Percentiles rank a stretch among this genome's conserved stretches.
Conservation (phyloP, 2,113 vertebrate species). For the Phrynosoma platyrhinos region DNA sequence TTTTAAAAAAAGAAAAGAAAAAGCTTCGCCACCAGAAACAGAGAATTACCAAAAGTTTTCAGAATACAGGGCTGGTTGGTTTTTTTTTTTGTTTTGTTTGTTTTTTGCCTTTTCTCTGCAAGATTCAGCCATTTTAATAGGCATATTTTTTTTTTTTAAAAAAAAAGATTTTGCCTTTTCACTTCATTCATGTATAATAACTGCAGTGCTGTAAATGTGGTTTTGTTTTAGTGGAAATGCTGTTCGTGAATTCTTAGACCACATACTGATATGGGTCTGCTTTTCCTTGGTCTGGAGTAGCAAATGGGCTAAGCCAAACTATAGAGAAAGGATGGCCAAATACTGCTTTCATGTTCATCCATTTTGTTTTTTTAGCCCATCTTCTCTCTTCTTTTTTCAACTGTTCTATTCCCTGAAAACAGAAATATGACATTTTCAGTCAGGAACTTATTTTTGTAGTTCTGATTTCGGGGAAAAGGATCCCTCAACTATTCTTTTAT, state of each 20-base stretch:
- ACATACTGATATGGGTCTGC: conserved; percentile 96
- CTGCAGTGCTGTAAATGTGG: conserved; percentile 70
- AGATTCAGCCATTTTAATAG: conserved; percentile 75
- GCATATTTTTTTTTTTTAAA: conserved; percentile 58
- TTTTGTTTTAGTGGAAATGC: conserved; percentile 74
- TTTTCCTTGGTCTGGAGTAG: conserved; percentile 94
- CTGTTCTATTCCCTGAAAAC: conserved; percentile 96
- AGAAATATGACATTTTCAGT: conserved; percentile 89
- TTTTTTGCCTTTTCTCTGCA: conserved; percentile 74
- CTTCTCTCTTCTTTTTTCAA: conserved; percentile 99
- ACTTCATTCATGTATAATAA: conserved; percentile 75
- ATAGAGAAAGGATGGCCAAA: conserved; percentile 98
- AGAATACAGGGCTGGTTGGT: conserved; percentile 65
- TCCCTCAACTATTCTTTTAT: conserved; percentile 33
- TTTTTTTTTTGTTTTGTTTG: too few relatives aligned
- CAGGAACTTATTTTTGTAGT: conserved; percentile 56
- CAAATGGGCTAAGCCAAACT: conserved; percentile 95
- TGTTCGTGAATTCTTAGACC: conserved; percentile 85
- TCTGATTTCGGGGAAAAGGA: conserved; percentile 53
- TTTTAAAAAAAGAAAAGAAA: conserved; percentile 12
- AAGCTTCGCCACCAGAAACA: conserved; percentile 73
- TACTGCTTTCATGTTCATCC: conserved; percentile 99
- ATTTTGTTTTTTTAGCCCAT: conserved; percentile 97
- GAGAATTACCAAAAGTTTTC: conserved; percentile 68
- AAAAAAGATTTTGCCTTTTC: conserved; percentile 73